These are phyloP conservation scores for Drosophila subpulchrella DNA, from an alignment of 1,140 invertebrate species.

Conservation along the genomic window DNA sequence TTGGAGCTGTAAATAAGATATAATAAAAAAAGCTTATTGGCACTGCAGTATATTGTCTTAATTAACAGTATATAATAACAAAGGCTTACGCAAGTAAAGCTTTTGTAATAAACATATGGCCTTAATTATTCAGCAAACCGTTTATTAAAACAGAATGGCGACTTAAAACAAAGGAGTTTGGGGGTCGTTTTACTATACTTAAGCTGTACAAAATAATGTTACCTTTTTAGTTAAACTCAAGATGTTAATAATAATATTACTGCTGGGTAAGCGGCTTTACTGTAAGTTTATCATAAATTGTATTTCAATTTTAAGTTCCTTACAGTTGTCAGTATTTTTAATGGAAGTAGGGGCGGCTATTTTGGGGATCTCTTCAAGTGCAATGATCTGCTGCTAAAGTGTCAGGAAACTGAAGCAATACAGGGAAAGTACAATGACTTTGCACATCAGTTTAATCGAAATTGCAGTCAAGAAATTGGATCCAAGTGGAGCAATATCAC, in stretches of 20 bases:
- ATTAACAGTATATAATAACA: neutral
- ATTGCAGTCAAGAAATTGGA: conserved; percentile 24
- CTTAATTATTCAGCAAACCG: neutral
- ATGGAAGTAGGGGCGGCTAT: neutral
- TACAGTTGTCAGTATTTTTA: conserved; percentile 16
- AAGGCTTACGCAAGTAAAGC: neutral
- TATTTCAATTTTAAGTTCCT: no score
- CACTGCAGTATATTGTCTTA: neutral
- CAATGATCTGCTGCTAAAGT: conserved; percentile 32
- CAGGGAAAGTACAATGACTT: conserved; percentile 18
- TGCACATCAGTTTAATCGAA: conserved; percentile 3
- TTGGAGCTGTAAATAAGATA: conserved; percentile 5
- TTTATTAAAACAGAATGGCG: neutral
- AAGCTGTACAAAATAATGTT: neutral
- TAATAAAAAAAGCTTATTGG: neutral
- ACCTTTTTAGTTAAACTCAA: conserved; percentile 1
- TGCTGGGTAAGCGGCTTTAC: conserved; percentile 17
- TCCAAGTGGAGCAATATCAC: conserved; percentile 32
- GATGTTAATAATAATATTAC: conserved; percentile 14
- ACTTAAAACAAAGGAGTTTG: neutral
- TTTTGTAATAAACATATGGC: neutral
- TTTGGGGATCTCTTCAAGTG: conserved; percentile 29
- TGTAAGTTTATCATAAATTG: neutral
- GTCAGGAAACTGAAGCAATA: conserved; percentile 16
- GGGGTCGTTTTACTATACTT: neutral